Conservation (phyloP, 2,113 vertebrate genomes). For the Variabilichromis moorii region DNA sequence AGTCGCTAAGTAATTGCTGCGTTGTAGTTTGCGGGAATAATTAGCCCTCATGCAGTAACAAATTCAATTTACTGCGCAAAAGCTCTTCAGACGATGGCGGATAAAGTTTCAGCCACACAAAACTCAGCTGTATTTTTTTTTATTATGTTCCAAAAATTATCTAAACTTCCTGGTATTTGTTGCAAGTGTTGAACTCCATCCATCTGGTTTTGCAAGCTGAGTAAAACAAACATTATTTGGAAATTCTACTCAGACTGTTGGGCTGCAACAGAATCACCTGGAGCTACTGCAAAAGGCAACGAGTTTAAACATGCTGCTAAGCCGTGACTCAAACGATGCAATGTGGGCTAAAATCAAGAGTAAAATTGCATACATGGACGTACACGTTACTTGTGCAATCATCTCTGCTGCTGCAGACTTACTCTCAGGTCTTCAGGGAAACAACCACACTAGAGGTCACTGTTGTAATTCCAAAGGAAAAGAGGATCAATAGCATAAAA, state of each 20-base stretch:
- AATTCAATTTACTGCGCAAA: background rate
- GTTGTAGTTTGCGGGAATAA: background rate
- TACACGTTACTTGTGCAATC: background rate
- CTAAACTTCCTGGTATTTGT: background rate
- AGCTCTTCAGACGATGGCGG: background rate
- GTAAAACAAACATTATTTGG: constrained; percentile 11
- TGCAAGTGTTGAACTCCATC: background rate
- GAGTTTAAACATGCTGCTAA: background rate
- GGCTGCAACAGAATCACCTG: background rate
- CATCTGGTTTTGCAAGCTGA: constrained; percentile 1
- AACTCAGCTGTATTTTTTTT: background rate
- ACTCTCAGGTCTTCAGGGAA: background rate
- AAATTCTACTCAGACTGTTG: background rate
- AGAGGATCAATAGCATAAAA: background rate
- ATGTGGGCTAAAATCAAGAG: background rate
- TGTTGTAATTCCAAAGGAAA: constrained; percentile 61
- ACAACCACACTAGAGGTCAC: constrained; percentile 75
- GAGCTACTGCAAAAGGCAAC: background rate
- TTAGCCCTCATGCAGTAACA: background rate
- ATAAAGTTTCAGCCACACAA: background rate
- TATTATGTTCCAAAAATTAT: background rate
- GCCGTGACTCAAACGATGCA: background rate
- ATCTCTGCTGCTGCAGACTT: background rate
- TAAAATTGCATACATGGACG: background rate
- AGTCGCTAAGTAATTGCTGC: background rate